Base-by-base conservation (phyloP, 1,140 invertebrate species). In the Conus betulinus region DNA sequence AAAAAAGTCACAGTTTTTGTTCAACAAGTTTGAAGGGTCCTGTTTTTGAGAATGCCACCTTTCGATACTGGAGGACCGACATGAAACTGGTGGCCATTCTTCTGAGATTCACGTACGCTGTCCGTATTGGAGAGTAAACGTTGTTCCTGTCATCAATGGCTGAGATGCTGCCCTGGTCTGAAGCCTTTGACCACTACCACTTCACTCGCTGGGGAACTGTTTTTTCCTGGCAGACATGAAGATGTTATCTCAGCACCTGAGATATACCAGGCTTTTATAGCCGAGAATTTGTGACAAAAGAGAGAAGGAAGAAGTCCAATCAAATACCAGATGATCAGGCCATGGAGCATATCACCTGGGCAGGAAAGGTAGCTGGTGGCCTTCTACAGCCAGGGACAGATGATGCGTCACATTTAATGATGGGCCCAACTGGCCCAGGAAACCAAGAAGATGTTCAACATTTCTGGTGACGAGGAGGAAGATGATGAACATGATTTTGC, bases 151-250 rank as follows among this genome's bases (percentile, higher is more conserved):
- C 79, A 82, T n/a, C n/a, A 15, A 10, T 82, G 10, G 79, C n/a
- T 10, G 79, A 82, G 53, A 82, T 82, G 79, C 79, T 82, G 39
- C 53, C 79, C 13, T 82, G 39, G 79, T 25, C 27, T 55, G 79
- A 13, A 15, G 79, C 53, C 7, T 82, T 52, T 25, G 79, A 82
- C 53, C 79, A 82, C 53, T 51, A 10, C 39, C 79, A 82, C 20
- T 82, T 15, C 53, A 82, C 79, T 5, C 13, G 8, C 6, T 82
- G 79, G 79, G 79, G 79, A 82, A 15, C 5, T 7, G 79, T 82
- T 20, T n/a, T n/a, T 82, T 82, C 53, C n/a, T 82, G 39, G 79
- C 79, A 13, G 78, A 79, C 78, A 79, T 79, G 79, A 82, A 82
- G 25, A 51, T 52, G 53, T 20, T 82, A 5, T 13, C 39, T 11